Evolutionary conservation across 2,797 vertebrate genomes (phyloP), one percentile per base, ranked within the genome.

Genomic region (Salarias fasciatus): DNA sequence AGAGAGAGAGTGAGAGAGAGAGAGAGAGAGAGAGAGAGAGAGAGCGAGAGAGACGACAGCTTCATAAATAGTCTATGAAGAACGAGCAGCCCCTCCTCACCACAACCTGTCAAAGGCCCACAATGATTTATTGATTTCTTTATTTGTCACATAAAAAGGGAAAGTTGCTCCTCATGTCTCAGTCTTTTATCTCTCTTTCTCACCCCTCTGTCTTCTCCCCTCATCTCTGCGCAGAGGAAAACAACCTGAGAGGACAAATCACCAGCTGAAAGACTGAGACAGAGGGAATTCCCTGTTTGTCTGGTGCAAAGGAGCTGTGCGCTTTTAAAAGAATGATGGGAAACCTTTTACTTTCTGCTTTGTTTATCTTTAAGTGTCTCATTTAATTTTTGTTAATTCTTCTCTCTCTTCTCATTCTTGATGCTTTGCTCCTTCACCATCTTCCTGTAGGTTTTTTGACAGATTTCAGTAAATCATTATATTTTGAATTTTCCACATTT

Each of bases 91-190:
- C 82, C 75, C 83, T 53, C 82, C 80, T 82, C 77, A 57, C 82
- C 73, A 72, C 87, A 79, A 77, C 84, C 87, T 87, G 90, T 91
- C 87, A 91, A 87, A 88, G 79, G 65, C 82, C 66, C 80, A 57
- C 86, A 85, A 91, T 92, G 90, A 92, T 93, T 93, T 91, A 93
- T 93, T 91, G 90, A 92, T 92, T 91, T 89, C 83, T 92, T 89
- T 88, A 91, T 93, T 92, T 92, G 90, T 92, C 87, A 92, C 88
- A 92, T 84, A 85, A 91, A 92, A 88, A 84, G 61, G 60, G 72
- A 82, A 84, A 79, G 74, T 81, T 58, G 45, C 44, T 66, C 48
- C 60, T 63, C 53, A 4, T 42, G 55, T 72, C 57, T 69, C 53
- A 55, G 49, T 75, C 75, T 77, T 51, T 61, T 62, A 59, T 62